Percentiles rank a stretch among this genome's conserved stretches.
Evolutionary conservation across 1,140 invertebrate genomes (phyloP).

Genomic region (Eulimnadia texana): DNA sequence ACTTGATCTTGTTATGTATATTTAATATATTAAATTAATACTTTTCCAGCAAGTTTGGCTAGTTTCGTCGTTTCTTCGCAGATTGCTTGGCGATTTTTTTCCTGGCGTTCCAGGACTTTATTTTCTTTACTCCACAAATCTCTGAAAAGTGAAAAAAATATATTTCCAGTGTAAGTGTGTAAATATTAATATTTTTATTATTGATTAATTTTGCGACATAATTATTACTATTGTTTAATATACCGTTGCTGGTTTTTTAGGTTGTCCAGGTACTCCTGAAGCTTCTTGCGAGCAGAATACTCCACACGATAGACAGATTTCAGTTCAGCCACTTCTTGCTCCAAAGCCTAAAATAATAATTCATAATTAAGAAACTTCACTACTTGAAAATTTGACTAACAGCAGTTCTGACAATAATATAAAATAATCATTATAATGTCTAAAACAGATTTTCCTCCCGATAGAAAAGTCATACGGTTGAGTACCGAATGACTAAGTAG

Average conservation of each 20-base stretch:
- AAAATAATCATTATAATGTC: background rate
- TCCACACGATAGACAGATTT: background rate
- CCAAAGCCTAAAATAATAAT: background rate
- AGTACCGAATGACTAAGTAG: no score
- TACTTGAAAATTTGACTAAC: no score
- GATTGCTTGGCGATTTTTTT: background rate
- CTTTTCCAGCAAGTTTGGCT: background rate
- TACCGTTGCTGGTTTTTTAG: background rate
- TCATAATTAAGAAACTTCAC: background rate
- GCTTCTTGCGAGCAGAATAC: background rate
- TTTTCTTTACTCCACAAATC: background rate
- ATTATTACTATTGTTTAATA: no score
- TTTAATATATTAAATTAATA: background rate
- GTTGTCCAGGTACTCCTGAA: background rate
- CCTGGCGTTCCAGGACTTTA: background rate
- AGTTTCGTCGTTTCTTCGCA: background rate
- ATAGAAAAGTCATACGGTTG: no score
- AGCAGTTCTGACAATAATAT: no score
- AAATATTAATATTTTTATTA: no score
- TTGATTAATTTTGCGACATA: no score
- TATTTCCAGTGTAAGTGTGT: no score
- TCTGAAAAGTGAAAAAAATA: background rate
- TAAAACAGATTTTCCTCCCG: no score
- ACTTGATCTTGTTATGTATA: background rate
- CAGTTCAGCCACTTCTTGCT: background rate